A percentile compares a stretch with the other conserved stretches of the same genome.
Evolutionary conservation across 2,888 invertebrate species (phyloP).

Genomic region (Craniophora ligustri): DNA sequence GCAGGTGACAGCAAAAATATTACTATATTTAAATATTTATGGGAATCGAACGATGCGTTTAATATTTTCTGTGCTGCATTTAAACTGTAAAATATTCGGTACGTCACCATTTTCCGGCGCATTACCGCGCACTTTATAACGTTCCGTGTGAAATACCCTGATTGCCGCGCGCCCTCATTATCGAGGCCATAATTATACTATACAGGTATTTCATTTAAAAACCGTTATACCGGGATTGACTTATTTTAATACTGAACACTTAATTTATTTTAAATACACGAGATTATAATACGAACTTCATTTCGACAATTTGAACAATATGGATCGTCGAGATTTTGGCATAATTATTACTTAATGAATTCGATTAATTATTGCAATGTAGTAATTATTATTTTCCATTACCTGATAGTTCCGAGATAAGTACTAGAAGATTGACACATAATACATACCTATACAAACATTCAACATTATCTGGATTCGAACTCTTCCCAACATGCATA

Average conservation of each 20-base stretch:
- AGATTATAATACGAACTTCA: too few species aligned
- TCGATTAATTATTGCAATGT: too few species aligned
- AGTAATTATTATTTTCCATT: too few species aligned
- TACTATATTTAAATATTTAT: conserved; percentile 33
- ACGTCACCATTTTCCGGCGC: conserved; percentile 41
- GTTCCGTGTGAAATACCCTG: conserved; percentile 37
- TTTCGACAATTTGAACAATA: too few species aligned
- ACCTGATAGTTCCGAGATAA: too few species aligned
- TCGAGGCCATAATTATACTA: conserved; percentile 16
- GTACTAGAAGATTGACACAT: too few species aligned
- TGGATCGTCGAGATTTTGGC: too few species aligned
- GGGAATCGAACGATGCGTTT: conserved; percentile 32
- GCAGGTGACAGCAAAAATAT: conserved; percentile 25
- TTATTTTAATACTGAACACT: conserved; percentile 1
- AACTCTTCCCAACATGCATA: too few species aligned
- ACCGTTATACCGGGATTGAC: not conserved
- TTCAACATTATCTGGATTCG: too few species aligned
- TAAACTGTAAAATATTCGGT: conserved; percentile 48
- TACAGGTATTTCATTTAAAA: conserved; percentile 12
- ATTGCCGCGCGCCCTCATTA: conserved; percentile 45
- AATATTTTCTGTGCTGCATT: conserved; percentile 37
- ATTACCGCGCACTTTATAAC: conserved; percentile 42
- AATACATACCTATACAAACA: too few species aligned
- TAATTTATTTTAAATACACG: too few species aligned
- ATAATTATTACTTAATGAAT: too few species aligned